Evolutionary conservation across 2,113 vertebrate species (phyloP).

Genomic region (Sorex araneus): DNA sequence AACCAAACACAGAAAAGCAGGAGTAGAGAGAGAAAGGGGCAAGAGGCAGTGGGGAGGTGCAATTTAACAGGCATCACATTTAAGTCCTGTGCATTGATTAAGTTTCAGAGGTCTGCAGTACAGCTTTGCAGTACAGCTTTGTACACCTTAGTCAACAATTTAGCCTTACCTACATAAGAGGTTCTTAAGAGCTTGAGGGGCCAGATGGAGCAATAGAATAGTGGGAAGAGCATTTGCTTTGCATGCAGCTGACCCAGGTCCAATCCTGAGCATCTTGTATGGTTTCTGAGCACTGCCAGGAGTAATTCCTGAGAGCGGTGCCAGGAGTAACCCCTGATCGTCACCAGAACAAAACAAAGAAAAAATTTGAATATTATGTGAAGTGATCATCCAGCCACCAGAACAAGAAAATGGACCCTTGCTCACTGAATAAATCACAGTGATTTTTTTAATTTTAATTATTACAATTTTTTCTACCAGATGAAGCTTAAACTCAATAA

Average conservation of each 20-base stretch:
- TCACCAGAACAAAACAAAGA: too few species aligned
- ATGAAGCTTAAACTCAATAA: not conserved
- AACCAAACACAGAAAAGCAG: not conserved
- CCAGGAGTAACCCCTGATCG: too few species aligned
- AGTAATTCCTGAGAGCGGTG: too few species aligned
- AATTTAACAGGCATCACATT: not conserved
- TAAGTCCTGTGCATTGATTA: not conserved
- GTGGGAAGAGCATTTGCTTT: too few species aligned
- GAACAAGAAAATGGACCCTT: not conserved
- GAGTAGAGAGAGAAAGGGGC: not conserved
- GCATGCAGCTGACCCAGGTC: too few species aligned
- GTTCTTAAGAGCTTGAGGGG: not conserved
- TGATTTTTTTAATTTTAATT: not conserved
- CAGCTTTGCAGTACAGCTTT: too few species aligned
- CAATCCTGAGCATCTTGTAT: too few species aligned
- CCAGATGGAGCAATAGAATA: too few species aligned
- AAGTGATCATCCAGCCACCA: not conserved
- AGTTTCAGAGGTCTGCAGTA: not conserved
- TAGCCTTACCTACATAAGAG: not conserved
- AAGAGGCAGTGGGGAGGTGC: not conserved
- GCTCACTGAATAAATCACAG: not conserved
- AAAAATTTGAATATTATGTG: not conserved
- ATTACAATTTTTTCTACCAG: not conserved
- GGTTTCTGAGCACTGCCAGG: too few species aligned
- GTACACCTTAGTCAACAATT: not conserved